A percentile compares a stretch with the other conserved stretches of the same genome.
phyloP scores from a whole-genome alignment of 2,113 vertebrate species.

The Taurulus bubalis region DNA sequence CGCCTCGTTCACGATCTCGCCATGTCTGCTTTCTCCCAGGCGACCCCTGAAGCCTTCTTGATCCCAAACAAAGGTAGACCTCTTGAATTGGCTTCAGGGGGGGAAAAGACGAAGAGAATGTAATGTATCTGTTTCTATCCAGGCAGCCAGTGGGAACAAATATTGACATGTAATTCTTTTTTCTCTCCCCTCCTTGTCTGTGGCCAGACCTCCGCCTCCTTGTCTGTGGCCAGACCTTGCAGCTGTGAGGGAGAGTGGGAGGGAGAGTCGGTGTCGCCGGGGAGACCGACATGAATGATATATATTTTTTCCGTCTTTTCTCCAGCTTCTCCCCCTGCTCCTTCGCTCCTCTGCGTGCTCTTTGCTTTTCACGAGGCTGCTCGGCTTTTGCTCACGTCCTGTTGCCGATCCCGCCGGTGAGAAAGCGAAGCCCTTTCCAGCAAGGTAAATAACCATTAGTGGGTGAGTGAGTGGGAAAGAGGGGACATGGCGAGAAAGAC shows the following conservation, averaged over 20 bases:
- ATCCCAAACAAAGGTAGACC: conserved; percentile 80
- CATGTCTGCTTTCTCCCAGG: conserved; percentile 67
- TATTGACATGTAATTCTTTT: conserved; percentile 85
- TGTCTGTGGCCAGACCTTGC: no score
- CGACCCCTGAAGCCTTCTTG: conserved; percentile 64
- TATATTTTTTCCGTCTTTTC: conserved; percentile 64
- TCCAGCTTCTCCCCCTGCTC: conserved; percentile 28
- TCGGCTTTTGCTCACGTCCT: conserved; percentile 41
- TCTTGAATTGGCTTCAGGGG: conserved; percentile 81
- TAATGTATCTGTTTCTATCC: conserved; percentile 84
- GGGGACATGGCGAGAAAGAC: conserved; percentile 42
- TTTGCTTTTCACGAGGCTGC: conserved; percentile 17
- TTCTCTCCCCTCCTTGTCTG: conserved; percentile 51
- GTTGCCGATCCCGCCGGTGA: conserved; percentile 76
- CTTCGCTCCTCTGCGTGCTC: conserved; percentile 30
- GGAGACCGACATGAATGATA: conserved; percentile 83
- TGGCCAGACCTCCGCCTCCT: conserved; percentile 70
- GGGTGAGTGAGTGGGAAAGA: conserved; percentile 72
- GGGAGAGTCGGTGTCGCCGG: conserved; percentile 72
- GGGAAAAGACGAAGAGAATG: conserved; percentile 68
- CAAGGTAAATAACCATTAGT: conserved; percentile 88
- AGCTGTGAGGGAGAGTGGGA: conserved; percentile 71
- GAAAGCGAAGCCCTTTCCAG: conserved; percentile 86
- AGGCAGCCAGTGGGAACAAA: conserved; percentile 82
- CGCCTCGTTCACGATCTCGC: conserved; percentile 27